phyloP scores from a whole-genome alignment of 2,888 invertebrate genomes.

The Aromia moschata region DNA sequence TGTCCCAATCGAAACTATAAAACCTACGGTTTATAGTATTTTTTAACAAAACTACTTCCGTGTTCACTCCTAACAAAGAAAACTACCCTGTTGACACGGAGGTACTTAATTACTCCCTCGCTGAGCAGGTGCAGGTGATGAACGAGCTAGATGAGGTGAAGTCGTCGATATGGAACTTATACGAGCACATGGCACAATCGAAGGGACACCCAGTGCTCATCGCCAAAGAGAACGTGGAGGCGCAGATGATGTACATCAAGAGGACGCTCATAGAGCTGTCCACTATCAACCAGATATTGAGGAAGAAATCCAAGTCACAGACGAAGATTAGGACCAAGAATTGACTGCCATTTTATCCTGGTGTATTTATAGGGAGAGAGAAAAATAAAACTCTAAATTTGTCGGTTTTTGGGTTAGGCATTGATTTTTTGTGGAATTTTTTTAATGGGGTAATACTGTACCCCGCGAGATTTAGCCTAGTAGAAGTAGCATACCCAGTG shows the following conservation, averaged over 20 bases:
- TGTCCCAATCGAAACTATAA: too few species aligned
- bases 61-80: too few species aligned
- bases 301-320: constrained; percentile 23
- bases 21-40: too few species aligned
- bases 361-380: too few species aligned
- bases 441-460: neutral
- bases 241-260: constrained; percentile 71
- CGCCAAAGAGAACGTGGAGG: constrained; percentile 66
- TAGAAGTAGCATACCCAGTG: neutral
- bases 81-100: too few species aligned
- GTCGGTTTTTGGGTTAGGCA: neutral
- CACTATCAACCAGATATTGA: constrained; percentile 41
- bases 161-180: constrained; percentile 70
- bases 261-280: constrained; percentile 66
- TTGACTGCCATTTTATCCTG: too few species aligned
- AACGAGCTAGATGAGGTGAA: constrained; percentile 65
- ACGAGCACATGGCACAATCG: constrained; percentile 70
- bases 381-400: neutral
- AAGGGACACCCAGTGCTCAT: constrained; percentile 62
- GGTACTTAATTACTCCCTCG: too few species aligned
- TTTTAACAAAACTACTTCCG: too few species aligned
- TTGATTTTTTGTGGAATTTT: neutral
- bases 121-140: constrained; percentile 41
- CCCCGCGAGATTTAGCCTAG: neutral
- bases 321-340: neutral